Evolutionary conservation across 2,113 vertebrate species (phyloP), one percentile per base, ranked within the genome.

Genomic region (Brachyistius frenatus): DNA sequence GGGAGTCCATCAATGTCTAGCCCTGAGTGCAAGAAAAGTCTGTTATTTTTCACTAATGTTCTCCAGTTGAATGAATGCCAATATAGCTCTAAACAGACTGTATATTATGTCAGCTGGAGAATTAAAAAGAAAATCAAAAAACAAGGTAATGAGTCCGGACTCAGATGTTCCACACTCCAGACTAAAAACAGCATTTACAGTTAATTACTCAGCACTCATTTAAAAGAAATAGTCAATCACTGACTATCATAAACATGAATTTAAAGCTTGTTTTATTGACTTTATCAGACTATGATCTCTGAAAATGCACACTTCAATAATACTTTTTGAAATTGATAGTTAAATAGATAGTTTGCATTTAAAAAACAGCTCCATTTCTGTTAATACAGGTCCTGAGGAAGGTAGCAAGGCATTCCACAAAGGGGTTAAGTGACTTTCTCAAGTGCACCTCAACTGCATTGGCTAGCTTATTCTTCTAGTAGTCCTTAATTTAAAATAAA

Each of bases 1-100:
- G 36, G 15, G 7, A 67, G 84, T 91, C 77, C 88, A 91, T 92
- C 88, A 89, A 83, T 90, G 88, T 90, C 89, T 72, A 55, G 47
- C 58, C n/a, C 73, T 65, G 50, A 78, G 85, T 74, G 82, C 78
- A 84, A 66, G 30, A 83, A 80, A 84, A 83, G 72, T 84, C 83
- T 84, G 67, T 83, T 81, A 79, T 87, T 86, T 76, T 13, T 64
- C 65, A 66, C 68, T 83, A 86, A 85, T 88, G 67, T 74, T 39
- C 74, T 86, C 73, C 70, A 72, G 4, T 73, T 85, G 76, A 85
- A 86, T 23, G 23, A 56, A 68, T 14, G 78, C 73, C 84, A 84
- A 87, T 70, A 65, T 79, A 70, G 83, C 88, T 83, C 70, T 6
- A 15, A 55, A 81, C 52, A 72, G 79, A 71, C 64, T 66, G 77